Base-by-base conservation (phyloP, 2,888 invertebrate species). In the Dryobota labecula region DNA sequence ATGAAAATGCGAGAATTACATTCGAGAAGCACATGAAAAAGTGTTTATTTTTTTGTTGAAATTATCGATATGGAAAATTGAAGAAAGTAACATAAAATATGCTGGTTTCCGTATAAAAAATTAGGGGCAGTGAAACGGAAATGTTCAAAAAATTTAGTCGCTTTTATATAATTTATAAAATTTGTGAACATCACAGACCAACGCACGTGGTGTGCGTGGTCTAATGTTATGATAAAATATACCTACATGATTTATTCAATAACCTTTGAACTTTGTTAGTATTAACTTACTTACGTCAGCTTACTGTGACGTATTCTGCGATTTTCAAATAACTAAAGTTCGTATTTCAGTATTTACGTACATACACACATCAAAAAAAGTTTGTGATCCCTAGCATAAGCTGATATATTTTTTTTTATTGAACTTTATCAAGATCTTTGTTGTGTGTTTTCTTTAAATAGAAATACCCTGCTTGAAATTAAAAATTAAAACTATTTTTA, bases 211-310 rank as follows among this genome's bases (percentile, higher is more conserved):
- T 13, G 24, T 6, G 1, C 6, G n/a, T 49, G n/a, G 13, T 41
- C 13, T 61, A 15, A 72, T n/a, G 4, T 72, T 56, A 41, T 47
- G 27, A 47, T 18, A n/a, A 51, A 54, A 33, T 60, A 38, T n/a
- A 24, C 9, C 9, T 47, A 43, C 20, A 8, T 61, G 27, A 73
- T 75, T 49, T 51, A 75, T 68, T 74, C 20, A 41, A 2, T 47
- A 27, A 33, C 24, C 13, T 72, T 63, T 47, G 6, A 15, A n/a
- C 20, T 30, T 45, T 8, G n/a, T n/a, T 4, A 33, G n/a, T 53
- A 30, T 54, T 72, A 30, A n/a, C 38, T 15, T 13, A 27, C 2
- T 18, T 56, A 61, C 36, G 68, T 75, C 43, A 61, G 15, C 0
- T 0, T 62, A 20, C 3, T 54, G 18, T 67, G 67, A 60, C 27